phyloP scores from a whole-genome alignment of 64 coral and sea anemone genomes.

The Porites lutea region DNA sequence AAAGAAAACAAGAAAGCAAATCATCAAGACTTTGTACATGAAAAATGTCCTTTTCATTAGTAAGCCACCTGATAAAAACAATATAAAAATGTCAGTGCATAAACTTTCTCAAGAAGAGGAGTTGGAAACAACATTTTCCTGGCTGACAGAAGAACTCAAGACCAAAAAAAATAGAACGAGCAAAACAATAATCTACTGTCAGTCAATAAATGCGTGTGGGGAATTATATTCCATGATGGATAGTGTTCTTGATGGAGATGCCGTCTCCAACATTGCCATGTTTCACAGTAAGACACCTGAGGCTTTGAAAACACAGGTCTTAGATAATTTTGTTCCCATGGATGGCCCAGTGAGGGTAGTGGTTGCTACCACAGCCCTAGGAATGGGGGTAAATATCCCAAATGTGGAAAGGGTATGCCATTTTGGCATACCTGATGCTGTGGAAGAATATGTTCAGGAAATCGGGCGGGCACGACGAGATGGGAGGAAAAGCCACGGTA shows the following conservation, averaged over 20 bases:
- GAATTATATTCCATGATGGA: too few relatives aligned
- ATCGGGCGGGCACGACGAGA: too few relatives aligned
- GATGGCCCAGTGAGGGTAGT: constrained; percentile 32
- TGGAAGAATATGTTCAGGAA: not conserved
- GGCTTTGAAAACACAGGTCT: constrained; percentile 18
- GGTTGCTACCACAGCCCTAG: constrained; percentile 57
- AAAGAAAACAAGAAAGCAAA: constrained; percentile 51
- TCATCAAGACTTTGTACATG: constrained; percentile 64
- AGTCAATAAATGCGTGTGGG: too few relatives aligned
- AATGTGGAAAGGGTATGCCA: too few relatives aligned
- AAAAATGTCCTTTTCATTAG: constrained; percentile 33
- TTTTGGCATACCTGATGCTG: too few relatives aligned
- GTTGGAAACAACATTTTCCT: constrained; percentile 66
- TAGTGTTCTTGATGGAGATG: too few relatives aligned
- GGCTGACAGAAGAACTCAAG: constrained; percentile 47
- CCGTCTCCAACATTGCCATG: too few relatives aligned
- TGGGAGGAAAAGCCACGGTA: too few relatives aligned
- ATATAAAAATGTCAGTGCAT: constrained; percentile 43
- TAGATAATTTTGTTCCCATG: constrained; percentile 14
- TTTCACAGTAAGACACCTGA: constrained; percentile 53
- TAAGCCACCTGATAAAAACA: constrained; percentile 47
- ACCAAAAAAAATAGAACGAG: not conserved
- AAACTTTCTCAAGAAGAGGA: too few relatives aligned
- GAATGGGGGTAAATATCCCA: too few relatives aligned
- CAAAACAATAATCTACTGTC: constrained; percentile 68